Evolutionary conservation across 2,113 vertebrate species (phyloP).

Genomic region (human (Homo sapiens)): DNA sequence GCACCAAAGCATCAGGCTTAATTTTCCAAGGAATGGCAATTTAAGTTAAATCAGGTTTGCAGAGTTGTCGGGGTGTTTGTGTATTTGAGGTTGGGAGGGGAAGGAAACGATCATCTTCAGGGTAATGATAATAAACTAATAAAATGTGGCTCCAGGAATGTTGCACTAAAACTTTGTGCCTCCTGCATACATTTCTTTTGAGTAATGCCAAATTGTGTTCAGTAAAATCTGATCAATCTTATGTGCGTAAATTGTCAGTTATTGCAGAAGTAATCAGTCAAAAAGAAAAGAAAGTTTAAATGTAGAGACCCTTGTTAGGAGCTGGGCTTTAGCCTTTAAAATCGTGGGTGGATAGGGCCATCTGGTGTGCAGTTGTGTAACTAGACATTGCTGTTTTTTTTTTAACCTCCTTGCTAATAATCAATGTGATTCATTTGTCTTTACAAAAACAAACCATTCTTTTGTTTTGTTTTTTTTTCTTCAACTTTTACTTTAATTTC

Average conservation of each 20-base stretch:
- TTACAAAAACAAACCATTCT: not conserved
- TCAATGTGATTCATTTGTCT: not conserved
- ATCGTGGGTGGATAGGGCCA: slow-evolving; percentile 23
- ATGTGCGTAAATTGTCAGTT: not conserved
- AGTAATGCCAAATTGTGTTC: not conserved
- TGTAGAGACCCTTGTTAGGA: not conserved
- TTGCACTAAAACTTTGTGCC: not conserved
- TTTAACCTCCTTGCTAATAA: not conserved
- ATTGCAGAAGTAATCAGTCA: not conserved
- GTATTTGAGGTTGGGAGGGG: too few species aligned
- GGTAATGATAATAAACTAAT: not conserved
- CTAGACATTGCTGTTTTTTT: not conserved
- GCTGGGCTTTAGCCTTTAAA: not conserved
- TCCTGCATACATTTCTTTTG: not conserved
- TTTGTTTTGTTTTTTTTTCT: not conserved
- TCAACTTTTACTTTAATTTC: too few species aligned
- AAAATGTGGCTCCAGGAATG: not conserved
- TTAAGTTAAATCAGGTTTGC: not conserved
- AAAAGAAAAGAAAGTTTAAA: not conserved
- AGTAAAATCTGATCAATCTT: not conserved
- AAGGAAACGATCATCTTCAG: not conserved
- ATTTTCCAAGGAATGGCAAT: not conserved
- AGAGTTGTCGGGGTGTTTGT: not conserved
- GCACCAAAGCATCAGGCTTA: not conserved
- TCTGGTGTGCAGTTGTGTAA: slow-evolving; percentile 58